phyloP scores from a whole-genome alignment of 2,797 vertebrate species.

The Balearica regulorum region DNA sequence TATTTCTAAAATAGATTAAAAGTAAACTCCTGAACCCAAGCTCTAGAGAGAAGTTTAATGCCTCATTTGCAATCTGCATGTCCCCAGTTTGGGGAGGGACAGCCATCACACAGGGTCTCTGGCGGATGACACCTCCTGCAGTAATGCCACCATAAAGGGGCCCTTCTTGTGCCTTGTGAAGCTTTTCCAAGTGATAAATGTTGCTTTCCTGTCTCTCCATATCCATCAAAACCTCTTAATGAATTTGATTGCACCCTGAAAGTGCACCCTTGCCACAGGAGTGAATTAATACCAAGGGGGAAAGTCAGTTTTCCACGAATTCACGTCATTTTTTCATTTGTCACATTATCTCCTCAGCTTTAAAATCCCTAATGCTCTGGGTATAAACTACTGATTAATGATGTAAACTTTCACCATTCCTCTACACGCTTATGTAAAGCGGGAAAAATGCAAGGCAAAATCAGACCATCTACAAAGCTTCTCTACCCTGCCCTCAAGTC shows the following conservation, averaged over 20 bases:
- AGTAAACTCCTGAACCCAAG: background rate
- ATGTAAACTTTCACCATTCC: background rate
- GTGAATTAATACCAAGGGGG: background rate
- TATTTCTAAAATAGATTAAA: background rate
- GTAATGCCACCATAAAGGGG: background rate
- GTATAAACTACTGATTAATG: slow-evolving; percentile 18
- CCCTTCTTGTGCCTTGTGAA: background rate
- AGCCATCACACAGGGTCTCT: background rate
- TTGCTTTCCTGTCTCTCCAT: background rate
- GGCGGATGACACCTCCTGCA: slow-evolving; percentile 12
- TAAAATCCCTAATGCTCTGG: background rate
- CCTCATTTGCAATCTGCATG: background rate
- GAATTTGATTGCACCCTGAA: background rate
- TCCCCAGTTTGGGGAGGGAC: background rate
- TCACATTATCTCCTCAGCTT: background rate
- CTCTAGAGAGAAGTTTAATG: background rate
- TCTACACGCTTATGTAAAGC: background rate
- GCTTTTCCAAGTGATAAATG: slow-evolving; percentile 5
- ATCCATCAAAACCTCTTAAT: slow-evolving; percentile 46
- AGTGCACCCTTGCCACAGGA: slow-evolving; percentile 17
- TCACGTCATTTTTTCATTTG: slow-evolving; percentile 9
- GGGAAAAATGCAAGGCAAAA: background rate
- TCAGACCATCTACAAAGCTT: background rate
- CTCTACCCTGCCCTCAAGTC: background rate
- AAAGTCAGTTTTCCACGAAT: slow-evolving; percentile 31